Conservation (phyloP, 2,888 invertebrate species). For the Mongoloraphidia duomilia region DNA sequence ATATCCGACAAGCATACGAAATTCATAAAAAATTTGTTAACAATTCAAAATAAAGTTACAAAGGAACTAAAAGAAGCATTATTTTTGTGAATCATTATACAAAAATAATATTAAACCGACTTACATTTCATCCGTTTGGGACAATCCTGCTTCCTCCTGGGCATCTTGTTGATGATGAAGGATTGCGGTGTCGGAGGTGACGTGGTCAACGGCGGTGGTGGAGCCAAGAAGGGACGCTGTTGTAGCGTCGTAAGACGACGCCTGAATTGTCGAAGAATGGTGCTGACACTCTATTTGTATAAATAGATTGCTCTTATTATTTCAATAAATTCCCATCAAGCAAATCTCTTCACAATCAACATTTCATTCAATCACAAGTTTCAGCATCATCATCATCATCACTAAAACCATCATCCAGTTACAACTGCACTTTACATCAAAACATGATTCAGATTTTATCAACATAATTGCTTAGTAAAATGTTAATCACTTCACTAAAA, state of each 20-base stretch:
- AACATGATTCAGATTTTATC: no score
- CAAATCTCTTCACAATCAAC: conserved; percentile 9
- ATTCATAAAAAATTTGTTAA: no score
- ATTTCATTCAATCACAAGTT: conserved; percentile 8
- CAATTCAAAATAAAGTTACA: no score
- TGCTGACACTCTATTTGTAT: conserved; percentile 12
- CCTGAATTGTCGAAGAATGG: conserved; percentile 24
- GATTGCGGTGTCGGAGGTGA: conserved; percentile 12
- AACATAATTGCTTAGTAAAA: no score
- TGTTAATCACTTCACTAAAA: no score
- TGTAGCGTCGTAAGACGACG: conserved; percentile 6
- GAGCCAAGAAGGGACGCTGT: conserved; percentile 1
- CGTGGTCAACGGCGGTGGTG: neutral
- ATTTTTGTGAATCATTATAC: no score
- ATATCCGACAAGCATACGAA: no score
- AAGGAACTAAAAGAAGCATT: no score
- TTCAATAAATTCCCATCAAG: neutral
- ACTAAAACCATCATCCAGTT: no score
- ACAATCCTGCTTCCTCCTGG: conserved; percentile 36
- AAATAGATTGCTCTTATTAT: neutral
- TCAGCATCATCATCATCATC: no score
- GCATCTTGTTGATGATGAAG: conserved; percentile 24
- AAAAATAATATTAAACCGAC: conserved; percentile 14
- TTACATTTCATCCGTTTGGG: conserved; percentile 39
- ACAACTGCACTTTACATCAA: no score